A percentile compares a stretch with the other conserved stretches of the same genome.
phyloP scores from a whole-genome alignment of 2,797 vertebrate genomes.

The Cheracebus regulus region DNA sequence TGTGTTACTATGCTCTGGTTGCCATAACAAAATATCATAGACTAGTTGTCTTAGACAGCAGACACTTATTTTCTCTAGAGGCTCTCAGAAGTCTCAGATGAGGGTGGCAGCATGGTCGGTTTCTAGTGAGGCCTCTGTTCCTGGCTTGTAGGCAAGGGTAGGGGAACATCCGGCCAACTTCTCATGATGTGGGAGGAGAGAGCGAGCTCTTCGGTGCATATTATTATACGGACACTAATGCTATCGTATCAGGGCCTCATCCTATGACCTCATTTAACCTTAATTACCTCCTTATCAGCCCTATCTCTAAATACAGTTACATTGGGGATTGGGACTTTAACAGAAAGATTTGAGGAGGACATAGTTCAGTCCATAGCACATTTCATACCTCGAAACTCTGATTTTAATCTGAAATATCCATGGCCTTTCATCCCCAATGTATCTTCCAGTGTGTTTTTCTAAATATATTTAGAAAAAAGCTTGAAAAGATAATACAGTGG shows the following conservation, averaged over 20 bases:
- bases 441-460: background rate
- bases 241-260: background rate
- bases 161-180: background rate
- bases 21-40: background rate
- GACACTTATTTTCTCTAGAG: background rate
- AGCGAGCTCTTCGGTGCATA: background rate
- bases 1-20: background rate
- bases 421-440: background rate
- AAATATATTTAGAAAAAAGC: slow-evolving; percentile 56
- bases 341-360: background rate
- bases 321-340: background rate
- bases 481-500: slow-evolving; percentile 54
- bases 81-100: background rate
- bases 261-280: background rate
- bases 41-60: background rate
- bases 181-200: background rate
- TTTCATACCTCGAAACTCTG: background rate
- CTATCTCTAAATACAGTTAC: background rate
- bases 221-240: background rate
- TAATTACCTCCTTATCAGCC: background rate
- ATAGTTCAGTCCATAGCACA: background rate
- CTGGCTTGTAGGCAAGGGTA: background rate
- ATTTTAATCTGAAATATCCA: background rate
- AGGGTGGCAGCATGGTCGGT: background rate
- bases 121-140: background rate